phyloP scores from a whole-genome alignment of 2,113 vertebrate genomes.

The Caracal caracal region DNA sequence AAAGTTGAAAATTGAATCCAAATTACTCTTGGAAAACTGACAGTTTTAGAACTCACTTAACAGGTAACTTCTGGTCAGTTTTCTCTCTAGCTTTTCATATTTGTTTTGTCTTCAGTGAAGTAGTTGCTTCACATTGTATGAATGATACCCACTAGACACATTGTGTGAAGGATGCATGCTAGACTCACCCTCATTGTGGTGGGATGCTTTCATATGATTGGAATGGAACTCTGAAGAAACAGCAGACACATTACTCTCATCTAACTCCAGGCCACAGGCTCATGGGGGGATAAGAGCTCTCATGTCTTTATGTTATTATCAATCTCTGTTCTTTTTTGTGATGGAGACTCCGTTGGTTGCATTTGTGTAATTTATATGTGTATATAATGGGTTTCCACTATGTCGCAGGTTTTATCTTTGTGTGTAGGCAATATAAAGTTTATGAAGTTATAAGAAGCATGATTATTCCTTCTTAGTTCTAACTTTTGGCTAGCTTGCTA shows the following conservation, averaged over 20 bases:
- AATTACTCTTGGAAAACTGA: neutral
- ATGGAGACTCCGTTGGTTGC: neutral
- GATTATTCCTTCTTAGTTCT: neutral
- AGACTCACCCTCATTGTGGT: neutral
- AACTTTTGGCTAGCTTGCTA: neutral
- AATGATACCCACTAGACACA: neutral
- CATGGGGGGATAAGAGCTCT: neutral
- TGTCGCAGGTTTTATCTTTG: conserved; percentile 3
- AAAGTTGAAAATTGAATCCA: conserved; percentile 36
- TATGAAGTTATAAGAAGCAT: neutral
- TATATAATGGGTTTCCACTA: neutral
- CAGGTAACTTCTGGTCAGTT: neutral
- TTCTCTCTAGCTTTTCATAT: neutral
- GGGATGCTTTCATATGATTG: neutral
- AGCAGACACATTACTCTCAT: neutral
- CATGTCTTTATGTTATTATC: neutral
- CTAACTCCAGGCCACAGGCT: neutral
- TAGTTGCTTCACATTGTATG: neutral
- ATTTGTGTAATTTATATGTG: neutral
- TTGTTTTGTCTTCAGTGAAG: neutral
- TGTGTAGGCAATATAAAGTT: neutral
- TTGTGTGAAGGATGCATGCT: neutral
- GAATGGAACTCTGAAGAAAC: neutral
- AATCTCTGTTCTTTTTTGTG: neutral
- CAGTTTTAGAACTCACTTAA: neutral